Conservation (phyloP, 2,797 vertebrate species). For the Gastrophryne carolinensis region DNA sequence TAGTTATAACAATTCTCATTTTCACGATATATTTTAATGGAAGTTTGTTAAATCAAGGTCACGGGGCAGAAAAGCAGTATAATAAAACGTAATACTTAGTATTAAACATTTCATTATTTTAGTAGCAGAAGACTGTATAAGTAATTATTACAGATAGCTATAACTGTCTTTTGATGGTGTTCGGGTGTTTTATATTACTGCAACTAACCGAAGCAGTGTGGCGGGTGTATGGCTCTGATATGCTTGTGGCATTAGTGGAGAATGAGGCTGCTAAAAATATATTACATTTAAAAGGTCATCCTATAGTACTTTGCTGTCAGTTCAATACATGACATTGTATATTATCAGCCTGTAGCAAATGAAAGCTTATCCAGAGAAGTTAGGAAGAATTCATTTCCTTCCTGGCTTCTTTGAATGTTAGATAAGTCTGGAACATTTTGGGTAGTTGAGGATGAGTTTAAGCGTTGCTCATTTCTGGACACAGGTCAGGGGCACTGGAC, state of each 20-base stretch:
- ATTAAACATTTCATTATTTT: background rate
- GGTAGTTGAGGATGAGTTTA: background rate
- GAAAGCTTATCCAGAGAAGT: slow-evolving; percentile 48
- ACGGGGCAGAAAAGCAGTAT: too few species aligned
- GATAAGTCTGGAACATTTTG: slow-evolving; percentile 15
- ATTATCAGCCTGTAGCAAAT: slow-evolving; percentile 18
- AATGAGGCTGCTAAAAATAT: slow-evolving; percentile 21
- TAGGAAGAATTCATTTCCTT: slow-evolving; percentile 57
- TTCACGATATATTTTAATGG: too few species aligned
- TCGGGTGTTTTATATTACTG: background rate
- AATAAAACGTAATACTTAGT: background rate
- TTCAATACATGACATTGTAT: background rate
- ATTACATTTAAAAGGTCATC: slow-evolving; percentile 1
- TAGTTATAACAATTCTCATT: too few species aligned
- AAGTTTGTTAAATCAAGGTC: too few species aligned
- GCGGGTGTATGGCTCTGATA: background rate
- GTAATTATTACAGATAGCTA: background rate
- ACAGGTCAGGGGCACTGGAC: background rate
- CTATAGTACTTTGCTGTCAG: background rate
- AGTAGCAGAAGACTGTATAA: background rate
- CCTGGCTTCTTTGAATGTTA: slow-evolving; percentile 1
- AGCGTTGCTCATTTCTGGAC: background rate
- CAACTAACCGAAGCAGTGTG: background rate
- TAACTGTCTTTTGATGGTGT: background rate
- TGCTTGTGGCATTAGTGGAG: background rate